phyloP scores from a whole-genome alignment of 2,113 vertebrate genomes.

The Nesoenas mayeri region DNA sequence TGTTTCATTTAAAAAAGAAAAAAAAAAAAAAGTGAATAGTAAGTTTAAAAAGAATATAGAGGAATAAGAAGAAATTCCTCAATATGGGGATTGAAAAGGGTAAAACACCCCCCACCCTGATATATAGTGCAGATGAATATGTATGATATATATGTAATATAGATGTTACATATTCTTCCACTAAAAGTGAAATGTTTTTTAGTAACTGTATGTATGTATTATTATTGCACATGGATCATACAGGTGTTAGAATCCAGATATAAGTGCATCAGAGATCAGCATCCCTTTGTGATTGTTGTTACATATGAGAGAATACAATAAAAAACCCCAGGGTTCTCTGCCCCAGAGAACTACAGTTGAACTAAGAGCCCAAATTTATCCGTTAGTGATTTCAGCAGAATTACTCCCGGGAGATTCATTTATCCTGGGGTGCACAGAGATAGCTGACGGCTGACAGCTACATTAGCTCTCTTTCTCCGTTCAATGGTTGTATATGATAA shows the following conservation, averaged over 20 bases:
- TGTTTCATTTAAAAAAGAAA: neutral
- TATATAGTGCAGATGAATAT: neutral
- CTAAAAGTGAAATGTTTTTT: neutral
- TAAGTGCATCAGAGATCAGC: neutral
- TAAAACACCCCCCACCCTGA: neutral
- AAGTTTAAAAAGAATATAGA: neutral
- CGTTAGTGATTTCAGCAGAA: constrained; percentile 60
- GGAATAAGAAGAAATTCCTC: neutral
- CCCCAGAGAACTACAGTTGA: constrained; percentile 36
- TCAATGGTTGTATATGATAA: neutral
- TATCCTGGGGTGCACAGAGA: constrained; percentile 35
- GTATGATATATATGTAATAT: neutral
- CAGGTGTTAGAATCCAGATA: neutral
- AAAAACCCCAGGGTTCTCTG: neutral
- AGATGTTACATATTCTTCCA: neutral
- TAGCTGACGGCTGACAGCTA: constrained; percentile 40
- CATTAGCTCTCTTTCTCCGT: constrained; percentile 41
- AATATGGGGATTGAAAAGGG: neutral
- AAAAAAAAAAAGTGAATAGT: neutral
- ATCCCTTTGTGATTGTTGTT: neutral
- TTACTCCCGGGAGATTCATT: constrained; percentile 47
- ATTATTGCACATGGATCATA: neutral
- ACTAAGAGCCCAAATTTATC: constrained; percentile 46
- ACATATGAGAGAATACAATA: neutral
- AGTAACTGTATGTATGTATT: neutral